These are phyloP conservation scores for Thereva unica DNA, from an alignment of 2,888 invertebrate genomes.

Conservation along the genomic window DNA sequence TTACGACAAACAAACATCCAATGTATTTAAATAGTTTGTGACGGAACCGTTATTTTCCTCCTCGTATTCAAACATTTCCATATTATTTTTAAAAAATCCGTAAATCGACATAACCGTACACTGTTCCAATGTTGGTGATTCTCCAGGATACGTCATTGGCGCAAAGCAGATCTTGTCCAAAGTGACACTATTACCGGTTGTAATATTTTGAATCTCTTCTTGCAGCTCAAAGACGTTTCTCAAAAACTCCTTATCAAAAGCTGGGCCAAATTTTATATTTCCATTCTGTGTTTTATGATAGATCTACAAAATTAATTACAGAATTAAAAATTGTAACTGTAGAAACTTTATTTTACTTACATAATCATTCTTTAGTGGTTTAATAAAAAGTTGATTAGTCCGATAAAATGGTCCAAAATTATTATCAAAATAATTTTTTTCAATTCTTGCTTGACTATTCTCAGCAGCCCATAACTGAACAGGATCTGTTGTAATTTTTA, in stretches of 20 bases:
- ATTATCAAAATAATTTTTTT: slow-evolving; percentile 85
- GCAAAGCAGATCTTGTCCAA: slow-evolving; percentile 80
- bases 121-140: slow-evolving; percentile 61
- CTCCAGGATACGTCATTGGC: slow-evolving; percentile 73
- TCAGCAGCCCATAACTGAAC: slow-evolving; percentile 93
- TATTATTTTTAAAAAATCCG: slow-evolving; percentile 74
- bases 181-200: slow-evolving; percentile 62
- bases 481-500: slow-evolving; percentile 83
- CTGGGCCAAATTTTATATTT: slow-evolving; percentile 69
- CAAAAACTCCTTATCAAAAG: slow-evolving; percentile 77
- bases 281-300: slow-evolving; percentile 57
- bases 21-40: slow-evolving; percentile 55
- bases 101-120: slow-evolving; percentile 84
- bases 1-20: slow-evolving; percentile 55
- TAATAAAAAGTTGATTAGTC: slow-evolving; percentile 86
- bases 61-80: slow-evolving; percentile 59
- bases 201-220: slow-evolving; percentile 65
- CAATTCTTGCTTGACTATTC: slow-evolving; percentile 74
- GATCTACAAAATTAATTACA: slow-evolving; percentile 46
- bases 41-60: slow-evolving; percentile 54
- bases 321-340: slow-evolving; percentile 1
- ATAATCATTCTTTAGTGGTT: slow-evolving; percentile 62
- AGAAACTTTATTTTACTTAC: slow-evolving; percentile 54
- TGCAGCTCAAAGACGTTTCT: slow-evolving; percentile 72
- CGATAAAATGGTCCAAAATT: slow-evolving; percentile 89